Percentiles rank a stretch among this genome's conserved stretches.
These are phyloP conservation scores for Nephrotoma flavescens DNA, from an alignment of 2,888 invertebrate species.

Conservation along the genomic window DNA sequence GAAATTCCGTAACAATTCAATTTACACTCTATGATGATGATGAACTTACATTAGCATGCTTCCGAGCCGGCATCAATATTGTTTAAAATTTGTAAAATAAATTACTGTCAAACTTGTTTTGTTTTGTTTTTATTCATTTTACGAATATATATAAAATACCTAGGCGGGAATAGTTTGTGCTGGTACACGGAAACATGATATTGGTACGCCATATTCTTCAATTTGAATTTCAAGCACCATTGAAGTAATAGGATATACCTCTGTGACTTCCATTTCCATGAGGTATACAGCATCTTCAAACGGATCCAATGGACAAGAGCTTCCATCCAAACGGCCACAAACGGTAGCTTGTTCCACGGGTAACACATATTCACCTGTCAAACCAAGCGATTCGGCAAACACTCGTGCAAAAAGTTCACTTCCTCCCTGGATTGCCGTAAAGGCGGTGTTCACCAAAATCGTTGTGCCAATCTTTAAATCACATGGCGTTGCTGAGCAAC, in stretches of 20 bases:
- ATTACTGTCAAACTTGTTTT: neutral
- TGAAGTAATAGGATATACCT: neutral
- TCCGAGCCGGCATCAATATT: neutral
- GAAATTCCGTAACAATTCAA: neutral
- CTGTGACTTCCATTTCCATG: neutral
- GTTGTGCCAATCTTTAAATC: neutral
- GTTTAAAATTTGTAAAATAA: neutral
- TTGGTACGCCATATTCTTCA: neutral
- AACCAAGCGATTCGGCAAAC: neutral
- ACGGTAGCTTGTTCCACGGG: neutral
- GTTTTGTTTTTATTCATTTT: neutral
- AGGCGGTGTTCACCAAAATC: neutral
- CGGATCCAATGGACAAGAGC: neutral
- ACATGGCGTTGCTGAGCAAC: neutral
- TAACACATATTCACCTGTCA: neutral
- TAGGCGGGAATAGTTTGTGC: neutral
- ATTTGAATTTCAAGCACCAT: neutral
- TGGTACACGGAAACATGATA: neutral
- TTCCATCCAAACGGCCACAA: neutral
- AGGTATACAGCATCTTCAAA: neutral
- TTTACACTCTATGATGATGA: neutral
- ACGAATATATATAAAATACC: neutral
- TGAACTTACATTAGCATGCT: neutral
- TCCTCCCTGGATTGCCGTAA: neutral
- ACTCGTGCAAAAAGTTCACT: neutral